These are phyloP conservation scores for Encarsia formosa DNA, from an alignment of 2,888 invertebrate genomes.

Conservation along the genomic window DNA sequence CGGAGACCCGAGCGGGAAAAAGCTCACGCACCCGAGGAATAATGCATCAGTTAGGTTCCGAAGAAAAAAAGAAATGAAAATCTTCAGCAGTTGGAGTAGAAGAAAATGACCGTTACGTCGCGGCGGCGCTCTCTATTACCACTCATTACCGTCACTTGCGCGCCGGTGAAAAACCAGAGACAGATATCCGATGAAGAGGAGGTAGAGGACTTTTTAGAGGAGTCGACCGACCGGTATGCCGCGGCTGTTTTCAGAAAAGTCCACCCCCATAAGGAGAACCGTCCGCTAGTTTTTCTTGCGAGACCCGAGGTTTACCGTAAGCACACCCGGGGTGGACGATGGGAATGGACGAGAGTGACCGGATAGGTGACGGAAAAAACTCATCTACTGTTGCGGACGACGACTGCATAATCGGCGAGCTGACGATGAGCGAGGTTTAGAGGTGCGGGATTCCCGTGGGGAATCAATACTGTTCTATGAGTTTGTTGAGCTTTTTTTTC, in stretches of 20 bases:
- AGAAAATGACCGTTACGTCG: too few species aligned
- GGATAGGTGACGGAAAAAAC: too few species aligned
- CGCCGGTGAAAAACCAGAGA: background rate
- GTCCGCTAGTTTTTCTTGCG: background rate
- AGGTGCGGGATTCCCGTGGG: too few species aligned
- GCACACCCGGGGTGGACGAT: too few species aligned
- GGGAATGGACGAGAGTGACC: too few species aligned
- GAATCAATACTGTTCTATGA: too few species aligned
- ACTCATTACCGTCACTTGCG: constrained; percentile 16
- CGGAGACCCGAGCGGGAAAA: too few species aligned
- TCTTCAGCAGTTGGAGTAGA: too few species aligned
- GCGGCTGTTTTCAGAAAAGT: constrained; percentile 8
- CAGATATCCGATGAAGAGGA: background rate
- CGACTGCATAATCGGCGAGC: background rate
- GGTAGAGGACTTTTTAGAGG: background rate
- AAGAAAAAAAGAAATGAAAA: constrained; percentile 4
- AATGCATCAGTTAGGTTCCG: constrained; percentile 17
- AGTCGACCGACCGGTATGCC: constrained; percentile 24
- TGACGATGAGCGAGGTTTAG: background rate
- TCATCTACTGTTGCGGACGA: too few species aligned
- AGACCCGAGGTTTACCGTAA: background rate
- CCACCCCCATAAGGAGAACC: constrained; percentile 26
- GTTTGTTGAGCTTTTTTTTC: too few species aligned
- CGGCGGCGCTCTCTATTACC: constrained; percentile 6
- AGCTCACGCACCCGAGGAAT: constrained; percentile 9